Conservation (phyloP, 2,113 vertebrate genomes). For the Sander lucioperca region DNA sequence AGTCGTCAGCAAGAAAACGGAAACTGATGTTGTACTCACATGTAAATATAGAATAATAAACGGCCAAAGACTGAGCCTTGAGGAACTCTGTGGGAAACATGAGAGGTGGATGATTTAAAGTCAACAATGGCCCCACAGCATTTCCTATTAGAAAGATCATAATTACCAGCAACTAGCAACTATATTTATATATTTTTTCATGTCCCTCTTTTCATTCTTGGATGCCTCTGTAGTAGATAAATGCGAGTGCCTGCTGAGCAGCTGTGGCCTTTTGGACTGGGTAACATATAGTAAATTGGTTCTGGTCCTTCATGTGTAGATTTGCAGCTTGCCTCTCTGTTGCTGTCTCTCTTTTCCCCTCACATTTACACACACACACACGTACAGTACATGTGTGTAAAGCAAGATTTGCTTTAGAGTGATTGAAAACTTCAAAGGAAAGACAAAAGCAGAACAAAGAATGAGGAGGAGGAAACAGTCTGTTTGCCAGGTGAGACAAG, state of each 20-base stretch:
- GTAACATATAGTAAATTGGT: slow-evolving; percentile 40
- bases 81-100: too few species aligned
- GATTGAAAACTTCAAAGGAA: slow-evolving; percentile 28
- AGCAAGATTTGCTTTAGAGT: slow-evolving; percentile 25
- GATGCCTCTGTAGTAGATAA: slow-evolving; percentile 24
- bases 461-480: slow-evolving; percentile 8
- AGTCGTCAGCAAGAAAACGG: too few species aligned
- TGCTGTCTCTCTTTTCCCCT: too few species aligned
- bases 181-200: not conserved
- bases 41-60: too few species aligned
- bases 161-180: too few species aligned
- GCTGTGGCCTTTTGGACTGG: slow-evolving; percentile 54
- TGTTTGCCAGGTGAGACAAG: slow-evolving; percentile 58
- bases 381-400: not conserved
- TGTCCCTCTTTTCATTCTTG: not conserved
- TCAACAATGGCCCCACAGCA: too few species aligned
- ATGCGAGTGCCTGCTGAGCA: slow-evolving; percentile 58
- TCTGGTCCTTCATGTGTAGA: slow-evolving; percentile 40
- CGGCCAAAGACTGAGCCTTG: too few species aligned
- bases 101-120: too few species aligned
- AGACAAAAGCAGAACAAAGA: slow-evolving; percentile 41
- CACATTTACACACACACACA: not conserved
- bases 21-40: too few species aligned
- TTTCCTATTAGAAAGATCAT: too few species aligned
- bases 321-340: not conserved